These are phyloP conservation scores for Smutsia temminckii DNA, from an alignment of 2,797 vertebrate species.

Conservation along the genomic window DNA sequence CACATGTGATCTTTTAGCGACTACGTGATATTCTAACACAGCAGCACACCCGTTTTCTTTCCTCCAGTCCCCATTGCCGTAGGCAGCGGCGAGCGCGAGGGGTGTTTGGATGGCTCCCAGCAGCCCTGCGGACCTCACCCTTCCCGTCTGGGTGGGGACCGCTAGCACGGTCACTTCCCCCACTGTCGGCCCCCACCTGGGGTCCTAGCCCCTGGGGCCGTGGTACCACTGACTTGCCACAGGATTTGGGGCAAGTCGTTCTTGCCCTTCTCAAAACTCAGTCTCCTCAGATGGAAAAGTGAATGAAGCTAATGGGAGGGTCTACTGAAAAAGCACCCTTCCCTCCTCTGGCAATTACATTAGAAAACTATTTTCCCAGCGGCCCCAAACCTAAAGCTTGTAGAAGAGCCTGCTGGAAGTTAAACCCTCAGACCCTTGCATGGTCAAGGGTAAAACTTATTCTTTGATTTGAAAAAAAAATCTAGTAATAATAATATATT, in stretches of 20 bases:
- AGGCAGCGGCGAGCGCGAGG: background rate
- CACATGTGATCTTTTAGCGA: background rate
- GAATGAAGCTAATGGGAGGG: too few relatives aligned
- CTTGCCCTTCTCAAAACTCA: background rate
- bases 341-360: background rate
- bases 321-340: background rate
- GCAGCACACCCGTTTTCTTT: background rate
- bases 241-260: background rate
- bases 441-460: background rate
- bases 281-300: background rate
- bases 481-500: background rate
- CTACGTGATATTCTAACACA: background rate
- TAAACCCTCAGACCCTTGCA: background rate
- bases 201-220: too few relatives aligned
- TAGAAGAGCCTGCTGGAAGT: background rate
- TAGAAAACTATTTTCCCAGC: background rate
- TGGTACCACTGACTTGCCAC: background rate
- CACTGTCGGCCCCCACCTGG: background rate
- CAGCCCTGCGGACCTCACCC: rapidly evolving
- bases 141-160: background rate
- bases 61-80: background rate
- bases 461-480: background rate
- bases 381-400: background rate
- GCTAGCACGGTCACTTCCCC: background rate
- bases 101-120: background rate